Evolutionary conservation across 2,888 invertebrate species (phyloP), one percentile per base, ranked within the genome.

Genomic region (Sialis lutaria): DNA sequence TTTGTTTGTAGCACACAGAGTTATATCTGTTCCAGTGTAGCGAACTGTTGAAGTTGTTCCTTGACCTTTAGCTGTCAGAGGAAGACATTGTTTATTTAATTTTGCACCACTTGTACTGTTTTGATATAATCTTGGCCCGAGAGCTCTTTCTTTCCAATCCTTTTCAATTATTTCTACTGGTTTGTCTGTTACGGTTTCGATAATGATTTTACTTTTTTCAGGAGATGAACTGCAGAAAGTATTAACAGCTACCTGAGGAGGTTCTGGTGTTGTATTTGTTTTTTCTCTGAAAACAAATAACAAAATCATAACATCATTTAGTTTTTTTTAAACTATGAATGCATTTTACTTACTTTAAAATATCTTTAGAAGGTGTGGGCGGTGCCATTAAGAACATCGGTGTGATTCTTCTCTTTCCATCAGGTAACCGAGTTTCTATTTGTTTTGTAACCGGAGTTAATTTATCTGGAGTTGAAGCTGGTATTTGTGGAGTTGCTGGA

Each of bases 391-490:
- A 82, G 62, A 91, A 92, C 67, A 97, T 89, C 0, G 97, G 97
- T 6, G 95, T 97, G 54, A 98, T 98, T 51, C 97, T 74, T 40
- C 97, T 70, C 65, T 90, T 86, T 33, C 97, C 98, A 67, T 96
- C 95, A 1, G 91, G 84, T 4, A 92, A 87, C 52, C 89, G 74
- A 0, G 90, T 92, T 69, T 96, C 95, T 22, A 93, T 88, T 73
- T 96, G 95, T 55, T 91, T 83, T 67, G 82, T 86, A 53, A 80
- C 77, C 1, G 89, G 83, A 9, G 80, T 75, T 54, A 79, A 67
- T 4, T 73, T 64, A 6, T 54, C 61, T 37, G 55, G 55, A 37
- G 56, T 58, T 42, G 43, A 44, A 10, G 44, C 34, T 6, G 55
- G 42, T 52, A 56, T 57, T 6, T 59, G 58, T 6, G 58, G 54